Evolutionary conservation across 2,888 invertebrate species (phyloP), one percentile per base, ranked within the genome.

Genomic region (Drosophila histrio): DNA sequence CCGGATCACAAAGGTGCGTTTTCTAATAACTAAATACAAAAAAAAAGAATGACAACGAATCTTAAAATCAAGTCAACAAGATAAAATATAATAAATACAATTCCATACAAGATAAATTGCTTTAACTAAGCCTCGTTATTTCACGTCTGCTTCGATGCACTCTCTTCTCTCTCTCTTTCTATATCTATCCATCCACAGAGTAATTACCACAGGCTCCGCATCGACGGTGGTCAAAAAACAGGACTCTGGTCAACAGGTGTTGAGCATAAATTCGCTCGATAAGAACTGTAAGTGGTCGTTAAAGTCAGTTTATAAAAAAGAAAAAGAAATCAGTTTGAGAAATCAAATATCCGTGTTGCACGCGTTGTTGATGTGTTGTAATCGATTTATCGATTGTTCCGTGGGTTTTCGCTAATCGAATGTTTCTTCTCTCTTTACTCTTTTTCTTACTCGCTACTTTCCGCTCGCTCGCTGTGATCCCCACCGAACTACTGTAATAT

Each of bases 221-320:
- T 89, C 92, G 61, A 87, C 91, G 58, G 91, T 91, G 65, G 89
- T 90, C 66, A 91, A 92, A 84, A 92, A 92, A 73, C 91, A 92
- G 78, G 92, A 92, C 64, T 69, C 87, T 41, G 81, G 77, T 70
- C 92, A 91, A 81, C 91, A 91, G 84, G 91, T 92, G 72, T 88
- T 92, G 72, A 92, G 91, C 87, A 90, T 91, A 78, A 91, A 91
- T 88, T 91, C 91, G 66, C 71, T 83, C 80, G 92, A 92, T 89
- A 92, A 92, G 88, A 92, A 92, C 87, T 92, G 92, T 92, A 91
- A 92, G 90, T 91, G 77, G 32, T 75, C 77, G 73, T 61, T 49
- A 38, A 44, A 58, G 30, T 57, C 49, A 53, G 28, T 32, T 43
- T 11, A 26, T 15, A 17, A 19, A 24, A 46, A 44, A 56, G 13